phyloP scores from a whole-genome alignment of 1,140 invertebrate species.

The Leptinotarsa lineolata region DNA sequence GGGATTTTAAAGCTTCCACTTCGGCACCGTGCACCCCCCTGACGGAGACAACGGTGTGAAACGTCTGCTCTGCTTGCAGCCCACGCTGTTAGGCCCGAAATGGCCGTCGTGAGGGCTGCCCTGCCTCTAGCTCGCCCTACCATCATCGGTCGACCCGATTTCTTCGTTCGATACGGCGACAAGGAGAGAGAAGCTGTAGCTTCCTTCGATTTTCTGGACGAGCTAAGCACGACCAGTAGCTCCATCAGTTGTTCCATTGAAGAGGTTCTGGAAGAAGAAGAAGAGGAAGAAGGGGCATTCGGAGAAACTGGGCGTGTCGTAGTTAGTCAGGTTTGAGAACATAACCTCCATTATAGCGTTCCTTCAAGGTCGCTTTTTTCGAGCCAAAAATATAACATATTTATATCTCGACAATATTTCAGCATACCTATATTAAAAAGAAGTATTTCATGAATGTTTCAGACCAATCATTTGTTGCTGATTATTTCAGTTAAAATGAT shows the following conservation, averaged over 20 bases:
- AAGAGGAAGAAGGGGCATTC: constrained; percentile 16
- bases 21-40: constrained; percentile 57
- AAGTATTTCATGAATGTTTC: too few species aligned
- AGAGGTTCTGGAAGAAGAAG: constrained; percentile 39
- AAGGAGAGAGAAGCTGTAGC: constrained; percentile 76
- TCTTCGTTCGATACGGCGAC: constrained; percentile 77
- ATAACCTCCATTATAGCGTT: background rate
- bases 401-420: too few species aligned
- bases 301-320: constrained; percentile 12
- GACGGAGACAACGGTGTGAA: constrained; percentile 53
- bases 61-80: constrained; percentile 57
- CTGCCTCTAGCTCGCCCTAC: constrained; percentile 60
- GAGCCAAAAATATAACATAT: too few species aligned
- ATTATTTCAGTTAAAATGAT: too few species aligned
- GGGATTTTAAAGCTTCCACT: constrained; percentile 54
- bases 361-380: too few species aligned
- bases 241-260: constrained; percentile 60
- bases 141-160: constrained; percentile 74
- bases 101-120: constrained; percentile 58
- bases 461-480: too few species aligned
- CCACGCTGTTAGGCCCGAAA: constrained; percentile 63
- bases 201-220: constrained; percentile 78
- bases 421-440: too few species aligned
- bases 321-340: constrained; percentile 36
- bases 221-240: constrained; percentile 62